Evolutionary conservation across 2,888 invertebrate genomes (phyloP).

Genomic region (Allophyes oxyacanthae): DNA sequence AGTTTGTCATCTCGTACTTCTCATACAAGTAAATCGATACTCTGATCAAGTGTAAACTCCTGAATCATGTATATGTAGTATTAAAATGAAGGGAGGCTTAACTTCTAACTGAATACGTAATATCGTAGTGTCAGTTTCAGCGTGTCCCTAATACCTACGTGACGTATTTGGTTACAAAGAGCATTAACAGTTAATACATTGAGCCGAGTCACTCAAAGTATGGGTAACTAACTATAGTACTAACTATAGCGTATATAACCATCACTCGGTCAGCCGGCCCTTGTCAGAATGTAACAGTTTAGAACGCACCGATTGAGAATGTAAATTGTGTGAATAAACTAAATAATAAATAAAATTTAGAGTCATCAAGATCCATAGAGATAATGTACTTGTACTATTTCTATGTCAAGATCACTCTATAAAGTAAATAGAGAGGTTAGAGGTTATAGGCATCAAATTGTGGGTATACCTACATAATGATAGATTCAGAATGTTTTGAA

Average conservation of each 20-base stretch:
- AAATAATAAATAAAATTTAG: too few species aligned
- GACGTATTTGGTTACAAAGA: conserved; percentile 27
- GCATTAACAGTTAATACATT: conserved; percentile 38
- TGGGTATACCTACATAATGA: too few species aligned
- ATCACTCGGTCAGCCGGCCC: conserved; percentile 4
- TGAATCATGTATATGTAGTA: conserved; percentile 3
- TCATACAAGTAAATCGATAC: conserved; percentile 53
- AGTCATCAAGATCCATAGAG: too few species aligned
- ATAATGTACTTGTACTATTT: too few species aligned
- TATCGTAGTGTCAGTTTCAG: conserved; percentile 21
- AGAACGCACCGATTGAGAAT: conserved; percentile 17
- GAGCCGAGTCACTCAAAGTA: conserved; percentile 14
- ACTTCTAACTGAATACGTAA: conserved; percentile 29
- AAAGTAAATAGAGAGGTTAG: too few species aligned
- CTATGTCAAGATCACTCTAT: too few species aligned
- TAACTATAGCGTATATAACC: background rate
- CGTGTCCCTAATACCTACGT: conserved; percentile 19
- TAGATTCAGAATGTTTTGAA: too few species aligned
- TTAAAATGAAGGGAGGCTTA: conserved; percentile 5
- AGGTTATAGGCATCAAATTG: too few species aligned
- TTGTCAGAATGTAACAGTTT: conserved; percentile 18
- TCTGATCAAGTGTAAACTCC: conserved; percentile 56
- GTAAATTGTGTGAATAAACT: conserved; percentile 20
- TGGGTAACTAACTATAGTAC: background rate
- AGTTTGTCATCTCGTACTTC: conserved; percentile 44